Conservation (phyloP, 2,888 invertebrate species). For the Holacanthella duospinosa region DNA sequence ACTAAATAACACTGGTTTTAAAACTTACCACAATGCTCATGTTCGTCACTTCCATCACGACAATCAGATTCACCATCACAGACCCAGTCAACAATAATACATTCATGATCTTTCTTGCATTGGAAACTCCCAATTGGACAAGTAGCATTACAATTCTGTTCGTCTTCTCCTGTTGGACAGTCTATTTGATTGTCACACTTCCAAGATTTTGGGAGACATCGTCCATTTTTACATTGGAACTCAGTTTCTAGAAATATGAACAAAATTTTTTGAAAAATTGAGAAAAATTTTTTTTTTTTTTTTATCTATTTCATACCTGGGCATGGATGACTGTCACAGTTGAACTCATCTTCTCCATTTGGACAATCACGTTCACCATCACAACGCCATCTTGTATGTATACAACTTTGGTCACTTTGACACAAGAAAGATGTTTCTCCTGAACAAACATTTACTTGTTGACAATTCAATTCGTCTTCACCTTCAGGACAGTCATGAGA, state of each 20-base stretch:
- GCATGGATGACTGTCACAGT: constrained; percentile 7
- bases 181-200: constrained; percentile 42
- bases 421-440: constrained; percentile 11
- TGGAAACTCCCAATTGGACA: constrained; percentile 20
- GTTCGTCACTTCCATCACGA: background rate
- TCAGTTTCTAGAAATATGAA: constrained; percentile 19
- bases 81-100: constrained; percentile 24
- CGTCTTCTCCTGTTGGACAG: constrained; percentile 40
- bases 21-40: constrained; percentile 15
- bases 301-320: constrained; percentile 17
- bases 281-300: background rate
- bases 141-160: constrained; percentile 41
- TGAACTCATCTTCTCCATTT: constrained; percentile 3
- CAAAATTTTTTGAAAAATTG: background rate
- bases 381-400: constrained; percentile 10
- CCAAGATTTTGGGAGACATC: constrained; percentile 43
- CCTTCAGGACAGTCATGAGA: background rate
- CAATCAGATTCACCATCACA: constrained; percentile 15
- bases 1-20: background rate
- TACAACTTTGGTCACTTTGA: constrained; percentile 8
- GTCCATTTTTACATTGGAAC: constrained; percentile 41
- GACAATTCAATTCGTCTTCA: background rate
- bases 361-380: constrained; percentile 8
- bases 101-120: constrained; percentile 13
- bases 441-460: background rate